Conservation (phyloP, 2,797 vertebrate species). For the Myotis pilosus region DNA sequence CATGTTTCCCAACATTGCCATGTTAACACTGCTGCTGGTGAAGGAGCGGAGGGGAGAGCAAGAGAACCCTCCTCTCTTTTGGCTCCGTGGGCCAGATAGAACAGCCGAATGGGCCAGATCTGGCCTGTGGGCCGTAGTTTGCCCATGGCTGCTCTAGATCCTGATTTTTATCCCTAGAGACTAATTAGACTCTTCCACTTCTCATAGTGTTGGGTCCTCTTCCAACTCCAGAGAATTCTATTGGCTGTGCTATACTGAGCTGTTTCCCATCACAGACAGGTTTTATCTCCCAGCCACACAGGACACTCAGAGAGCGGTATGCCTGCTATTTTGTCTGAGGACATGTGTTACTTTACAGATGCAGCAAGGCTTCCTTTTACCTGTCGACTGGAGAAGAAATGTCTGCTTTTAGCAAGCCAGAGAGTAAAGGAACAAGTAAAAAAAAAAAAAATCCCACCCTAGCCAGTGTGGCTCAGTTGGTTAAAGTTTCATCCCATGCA, state of each 20-base stretch:
- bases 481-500: too few species aligned
- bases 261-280: not conserved
- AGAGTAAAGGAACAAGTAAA: not conserved
- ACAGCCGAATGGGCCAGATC: too few species aligned
- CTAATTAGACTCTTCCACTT: not conserved
- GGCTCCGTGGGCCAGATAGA: too few species aligned
- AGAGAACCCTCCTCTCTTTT: too few species aligned
- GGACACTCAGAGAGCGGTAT: not conserved
- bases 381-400: not conserved
- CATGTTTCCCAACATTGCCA: too few species aligned
- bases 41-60: too few species aligned
- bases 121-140: too few species aligned
- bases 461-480: too few species aligned
- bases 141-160: too few species aligned
- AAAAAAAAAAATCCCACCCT: not conserved
- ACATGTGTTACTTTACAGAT: not conserved
- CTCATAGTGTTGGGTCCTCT: not conserved
- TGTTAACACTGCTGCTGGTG: too few species aligned
- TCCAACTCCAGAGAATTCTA: not conserved
- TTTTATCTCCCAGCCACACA: not conserved
- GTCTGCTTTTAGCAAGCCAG: not conserved
- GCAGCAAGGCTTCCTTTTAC: not conserved
- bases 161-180: not conserved
- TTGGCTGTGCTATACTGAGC: not conserved
- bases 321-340: fast-evolving